Evolutionary conservation across 35 echinoderm and acorn worm species (phyloP), one percentile per base, ranked within the genome.

Genomic region (Acanthaster planci): DNA sequence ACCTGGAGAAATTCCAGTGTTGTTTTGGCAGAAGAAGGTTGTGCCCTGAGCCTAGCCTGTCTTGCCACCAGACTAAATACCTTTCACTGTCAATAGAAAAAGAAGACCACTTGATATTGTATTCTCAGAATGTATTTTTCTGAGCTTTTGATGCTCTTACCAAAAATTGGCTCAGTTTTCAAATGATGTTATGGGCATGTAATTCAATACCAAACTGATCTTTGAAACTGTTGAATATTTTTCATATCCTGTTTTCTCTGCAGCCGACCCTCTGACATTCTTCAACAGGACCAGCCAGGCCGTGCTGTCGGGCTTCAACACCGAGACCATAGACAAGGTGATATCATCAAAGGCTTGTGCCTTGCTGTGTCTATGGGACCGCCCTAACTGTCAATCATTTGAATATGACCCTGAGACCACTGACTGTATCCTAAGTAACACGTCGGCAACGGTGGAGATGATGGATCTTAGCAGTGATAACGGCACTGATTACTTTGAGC

Each of bases 401-500:
- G 53, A 91, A 30, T 91, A 84, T 67, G 34, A 53, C 40, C 0
- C n/a, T 0, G 31, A 10, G 9, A 82, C 23, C 6, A 18, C 34
- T 14, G 60, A 76, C 1, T 95, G 93, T 42, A 82, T 78, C 14
- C 55, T 95, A 8, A 82, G 50, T 34, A 79, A 78, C 40, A 29
- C 67, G 55, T 85, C 89, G 21, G 64, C 78, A 7, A 80, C 60
- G 9, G 47, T 85, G 35, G 52, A 76, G 76, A 67, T 37, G 53
- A 32, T 55, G 37, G 39, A 51, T 6, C 57, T 91, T 4, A 44
- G 16, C 9, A 4, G 5, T 1, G 40, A 47, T 21, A 38, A 21
- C 4, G 38, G 8, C 12, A 59, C 34, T 30, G 78, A 83, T 67
- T 95, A 90, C 47, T 95, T 87, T 67, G 88, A 91, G 82, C 50